phyloP scores from a whole-genome alignment of 2,888 invertebrate genomes.

The Toxonevra muliebris region DNA sequence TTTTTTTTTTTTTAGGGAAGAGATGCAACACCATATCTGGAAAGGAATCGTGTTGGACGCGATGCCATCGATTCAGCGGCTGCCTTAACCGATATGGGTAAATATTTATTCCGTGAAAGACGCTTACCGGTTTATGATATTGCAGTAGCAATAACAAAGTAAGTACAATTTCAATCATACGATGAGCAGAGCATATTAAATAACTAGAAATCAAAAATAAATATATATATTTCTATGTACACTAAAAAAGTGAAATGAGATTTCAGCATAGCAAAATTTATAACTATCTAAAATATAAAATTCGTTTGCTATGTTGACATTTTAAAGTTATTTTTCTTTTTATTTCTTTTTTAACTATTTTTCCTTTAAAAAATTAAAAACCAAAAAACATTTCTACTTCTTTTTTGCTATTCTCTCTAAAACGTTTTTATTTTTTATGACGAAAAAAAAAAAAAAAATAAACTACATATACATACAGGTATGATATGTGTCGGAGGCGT shows the following conservation, averaged over 20 bases:
- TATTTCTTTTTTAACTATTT: conserved; percentile 15
- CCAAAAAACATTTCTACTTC: conserved; percentile 17
- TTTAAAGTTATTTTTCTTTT: conserved; percentile 12
- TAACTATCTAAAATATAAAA: not conserved
- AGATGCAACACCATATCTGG: conserved; percentile 94
- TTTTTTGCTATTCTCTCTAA: conserved; percentile 11
- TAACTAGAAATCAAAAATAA: conserved; percentile 12
- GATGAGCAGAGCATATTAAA: conserved; percentile 9
- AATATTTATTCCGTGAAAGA: conserved; percentile 94
- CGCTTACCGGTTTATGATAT: conserved; percentile 94
- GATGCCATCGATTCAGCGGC: conserved; percentile 96
- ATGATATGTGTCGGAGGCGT: conserved; percentile 97
- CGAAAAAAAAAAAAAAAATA: conserved; percentile 13
- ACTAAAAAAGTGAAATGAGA: too few relatives aligned
- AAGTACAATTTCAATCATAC: conserved; percentile 66
- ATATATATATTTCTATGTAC: not conserved
- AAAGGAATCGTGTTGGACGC: conserved; percentile 90
- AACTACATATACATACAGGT: conserved; percentile 71
- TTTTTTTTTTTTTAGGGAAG: conserved; percentile 73
- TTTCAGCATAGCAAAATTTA: too few relatives aligned
- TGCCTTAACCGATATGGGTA: conserved; percentile 95
- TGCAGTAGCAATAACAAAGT: conserved; percentile 96
- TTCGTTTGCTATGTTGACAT: not conserved
- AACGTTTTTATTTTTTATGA: conserved; percentile 22
- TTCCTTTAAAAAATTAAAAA: conserved; percentile 23